Conservation (phyloP, 2,113 vertebrate genomes). For the Elephantulus edwardii region DNA sequence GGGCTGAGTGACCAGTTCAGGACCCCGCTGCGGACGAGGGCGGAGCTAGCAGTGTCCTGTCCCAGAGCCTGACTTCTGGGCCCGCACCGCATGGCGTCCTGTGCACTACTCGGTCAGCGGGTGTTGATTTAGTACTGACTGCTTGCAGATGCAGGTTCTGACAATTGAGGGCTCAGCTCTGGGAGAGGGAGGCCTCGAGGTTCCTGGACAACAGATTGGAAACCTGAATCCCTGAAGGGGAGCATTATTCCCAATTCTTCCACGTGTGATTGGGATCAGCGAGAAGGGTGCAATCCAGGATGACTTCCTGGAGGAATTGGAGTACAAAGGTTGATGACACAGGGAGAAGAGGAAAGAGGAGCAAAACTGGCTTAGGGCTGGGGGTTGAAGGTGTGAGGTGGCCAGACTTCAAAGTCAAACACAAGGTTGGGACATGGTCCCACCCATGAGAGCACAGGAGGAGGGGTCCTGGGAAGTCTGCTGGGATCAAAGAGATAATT, state of each 20-base stretch:
- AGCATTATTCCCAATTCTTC: too few species aligned
- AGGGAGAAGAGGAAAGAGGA: too few species aligned
- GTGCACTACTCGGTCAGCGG: background rate
- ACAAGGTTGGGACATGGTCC: background rate
- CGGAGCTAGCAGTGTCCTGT: background rate
- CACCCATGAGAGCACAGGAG: background rate
- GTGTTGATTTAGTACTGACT: rapidly evolving
- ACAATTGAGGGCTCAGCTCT: rapidly evolving
- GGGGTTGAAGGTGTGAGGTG: background rate
- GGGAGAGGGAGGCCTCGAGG: background rate
- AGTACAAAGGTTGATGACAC: background rate
- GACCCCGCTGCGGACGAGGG: background rate
- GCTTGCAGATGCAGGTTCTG: rapidly evolving
- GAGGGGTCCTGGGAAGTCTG: background rate
- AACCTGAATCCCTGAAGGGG: too few species aligned
- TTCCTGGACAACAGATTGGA: background rate
- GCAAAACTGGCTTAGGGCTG: background rate
- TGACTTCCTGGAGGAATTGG: background rate
- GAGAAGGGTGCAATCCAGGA: background rate
- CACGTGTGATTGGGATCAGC: too few species aligned
- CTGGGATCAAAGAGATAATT: background rate
- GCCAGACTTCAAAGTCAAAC: background rate
- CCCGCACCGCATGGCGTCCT: rapidly evolving
- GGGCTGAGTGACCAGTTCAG: background rate
- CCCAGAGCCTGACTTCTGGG: background rate